These are phyloP conservation scores for Eupithecia subfuscata DNA, from an alignment of 2,888 invertebrate species.

Conservation along the genomic window DNA sequence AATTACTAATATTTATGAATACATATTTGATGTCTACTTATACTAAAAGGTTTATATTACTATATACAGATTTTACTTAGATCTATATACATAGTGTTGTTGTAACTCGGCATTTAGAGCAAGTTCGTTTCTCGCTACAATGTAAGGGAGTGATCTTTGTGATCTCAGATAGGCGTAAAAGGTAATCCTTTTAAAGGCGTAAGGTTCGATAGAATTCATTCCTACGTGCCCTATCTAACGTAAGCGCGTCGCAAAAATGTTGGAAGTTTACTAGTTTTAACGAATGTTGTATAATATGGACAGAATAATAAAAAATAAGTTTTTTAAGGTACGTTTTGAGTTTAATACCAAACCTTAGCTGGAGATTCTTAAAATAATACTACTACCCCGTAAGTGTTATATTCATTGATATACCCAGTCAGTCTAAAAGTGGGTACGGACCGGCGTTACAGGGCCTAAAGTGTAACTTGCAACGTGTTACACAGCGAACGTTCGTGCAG, in stretches of 20 bases:
- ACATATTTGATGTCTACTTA: neutral
- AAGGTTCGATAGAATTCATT: constrained; percentile 24
- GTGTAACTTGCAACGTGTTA: too few relatives aligned
- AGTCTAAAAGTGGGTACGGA: too few relatives aligned
- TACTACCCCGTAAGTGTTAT: too few relatives aligned
- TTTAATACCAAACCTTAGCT: too few relatives aligned
- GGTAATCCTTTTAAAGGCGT: constrained; percentile 27
- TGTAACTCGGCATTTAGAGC: constrained; percentile 4
- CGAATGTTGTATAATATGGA: neutral
- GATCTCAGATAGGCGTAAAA: constrained; percentile 31
- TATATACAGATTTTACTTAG: too few relatives aligned
- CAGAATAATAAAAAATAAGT: too few relatives aligned
- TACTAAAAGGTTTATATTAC: constrained; percentile 8
- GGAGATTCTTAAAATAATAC: too few relatives aligned
- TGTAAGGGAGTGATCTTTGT: constrained; percentile 27
- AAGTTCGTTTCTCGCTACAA: constrained; percentile 13
- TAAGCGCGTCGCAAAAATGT: constrained; percentile 9
- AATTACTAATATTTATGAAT: neutral
- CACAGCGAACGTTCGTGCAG: too few relatives aligned
- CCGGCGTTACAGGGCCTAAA: too few relatives aligned
- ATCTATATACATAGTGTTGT: neutral
- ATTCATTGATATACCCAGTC: too few relatives aligned
- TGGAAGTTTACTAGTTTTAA: neutral
- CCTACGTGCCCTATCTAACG: constrained; percentile 19
- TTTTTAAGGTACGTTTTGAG: too few relatives aligned